These are phyloP conservation scores for Glandiceps talaboti DNA, from an alignment of 53 echinoderm and acorn worm species.

Conservation along the genomic window DNA sequence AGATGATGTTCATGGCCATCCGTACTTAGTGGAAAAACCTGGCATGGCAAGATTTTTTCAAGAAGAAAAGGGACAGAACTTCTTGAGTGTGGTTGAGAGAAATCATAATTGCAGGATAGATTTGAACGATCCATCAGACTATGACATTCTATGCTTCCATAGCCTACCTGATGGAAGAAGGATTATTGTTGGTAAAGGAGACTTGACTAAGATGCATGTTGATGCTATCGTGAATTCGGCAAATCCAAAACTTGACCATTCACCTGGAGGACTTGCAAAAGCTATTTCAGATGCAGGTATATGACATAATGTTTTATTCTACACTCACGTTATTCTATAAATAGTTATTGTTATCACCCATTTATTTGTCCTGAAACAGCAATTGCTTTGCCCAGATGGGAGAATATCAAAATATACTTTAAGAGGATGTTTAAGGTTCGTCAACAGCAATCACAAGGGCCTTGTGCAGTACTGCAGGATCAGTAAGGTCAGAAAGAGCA, in stretches of 20 bases:
- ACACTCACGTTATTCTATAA: too few relatives aligned
- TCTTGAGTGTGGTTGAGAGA: constrained; percentile 13
- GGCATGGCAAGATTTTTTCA: constrained; percentile 36
- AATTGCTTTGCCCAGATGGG: too few relatives aligned
- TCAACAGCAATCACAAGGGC: too few relatives aligned
- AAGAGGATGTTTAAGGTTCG: too few relatives aligned
- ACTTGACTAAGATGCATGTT: constrained; percentile 29
- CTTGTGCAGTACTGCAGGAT: too few relatives aligned
- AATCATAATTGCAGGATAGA: constrained; percentile 20
- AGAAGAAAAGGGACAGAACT: constrained; percentile 23
- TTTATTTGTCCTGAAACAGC: too few relatives aligned
- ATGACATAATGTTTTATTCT: too few relatives aligned
- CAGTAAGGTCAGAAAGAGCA: too few relatives aligned
- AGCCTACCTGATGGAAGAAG: neutral
- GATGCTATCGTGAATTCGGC: constrained; percentile 49
- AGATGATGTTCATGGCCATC: constrained; percentile 11
- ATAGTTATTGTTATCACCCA: too few relatives aligned
- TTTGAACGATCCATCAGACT: neutral
- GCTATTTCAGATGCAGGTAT: constrained; percentile 35
- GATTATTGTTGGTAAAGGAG: constrained; percentile 15
- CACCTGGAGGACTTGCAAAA: constrained; percentile 35
- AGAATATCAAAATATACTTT: too few relatives aligned
- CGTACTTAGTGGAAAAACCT: constrained; percentile 28
- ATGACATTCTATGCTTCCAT: neutral
- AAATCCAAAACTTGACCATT: constrained; percentile 21